Percentiles rank a stretch among this genome's conserved stretches.
These are phyloP conservation scores for Ectemnius cavifrons DNA, from an alignment of 2,888 invertebrate species.

Conservation along the genomic window DNA sequence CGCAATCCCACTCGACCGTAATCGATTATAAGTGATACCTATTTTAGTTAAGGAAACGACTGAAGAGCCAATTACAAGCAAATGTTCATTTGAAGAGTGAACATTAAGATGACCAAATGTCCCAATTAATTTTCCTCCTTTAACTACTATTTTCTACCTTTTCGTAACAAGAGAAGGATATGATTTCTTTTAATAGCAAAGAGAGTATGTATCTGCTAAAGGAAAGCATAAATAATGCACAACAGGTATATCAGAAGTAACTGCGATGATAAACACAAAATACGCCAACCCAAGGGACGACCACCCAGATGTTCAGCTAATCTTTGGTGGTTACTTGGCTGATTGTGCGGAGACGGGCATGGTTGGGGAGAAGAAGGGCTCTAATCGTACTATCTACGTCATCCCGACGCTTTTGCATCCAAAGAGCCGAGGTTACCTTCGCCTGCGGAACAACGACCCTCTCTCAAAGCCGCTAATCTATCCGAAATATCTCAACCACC, in stretches of 20 bases:
- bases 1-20: too few species aligned
- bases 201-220: too few species aligned
- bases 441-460: slow-evolving; percentile 88
- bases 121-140: too few species aligned
- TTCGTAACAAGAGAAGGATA: too few species aligned
- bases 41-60: too few species aligned
- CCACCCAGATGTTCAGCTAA: slow-evolving; percentile 91
- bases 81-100: too few species aligned
- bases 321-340: slow-evolving; percentile 92
- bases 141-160: too few species aligned
- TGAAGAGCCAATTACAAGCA: too few species aligned
- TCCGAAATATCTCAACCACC: slow-evolving; percentile 88
- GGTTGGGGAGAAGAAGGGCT: slow-evolving; percentile 87
- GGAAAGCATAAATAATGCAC: not conserved
- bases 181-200: too few species aligned
- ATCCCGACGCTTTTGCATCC: slow-evolving; percentile 92
- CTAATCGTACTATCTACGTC: slow-evolving; percentile 85
- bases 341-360: slow-evolving; percentile 92
- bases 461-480: slow-evolving; percentile 90
- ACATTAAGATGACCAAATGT: too few species aligned
- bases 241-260: slow-evolving; percentile 89
- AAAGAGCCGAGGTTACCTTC: slow-evolving; percentile 89
- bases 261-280: slow-evolving; percentile 89
- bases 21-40: too few species aligned
- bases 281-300: slow-evolving; percentile 87